These are phyloP conservation scores for Oopsacas minuta DNA, from an alignment of 37 sponge, comb jelly and placozoan genomes.

Conservation along the genomic window DNA sequence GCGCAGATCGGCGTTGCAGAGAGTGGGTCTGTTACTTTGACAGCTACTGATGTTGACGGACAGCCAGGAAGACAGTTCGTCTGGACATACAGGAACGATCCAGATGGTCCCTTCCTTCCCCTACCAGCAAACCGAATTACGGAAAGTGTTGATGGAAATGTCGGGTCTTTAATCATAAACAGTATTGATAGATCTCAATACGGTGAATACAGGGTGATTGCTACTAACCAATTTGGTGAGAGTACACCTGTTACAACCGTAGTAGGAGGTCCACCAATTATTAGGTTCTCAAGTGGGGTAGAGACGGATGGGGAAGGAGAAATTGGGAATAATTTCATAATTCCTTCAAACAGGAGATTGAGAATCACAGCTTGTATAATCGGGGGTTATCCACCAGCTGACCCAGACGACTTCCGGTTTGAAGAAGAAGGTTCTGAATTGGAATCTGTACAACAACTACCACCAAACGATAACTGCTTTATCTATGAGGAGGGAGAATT, in stretches of 20 bases:
- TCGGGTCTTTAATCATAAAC: neutral
- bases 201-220: neutral
- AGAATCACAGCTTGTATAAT: neutral
- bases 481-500: neutral
- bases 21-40: neutral
- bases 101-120: neutral
- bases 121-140: neutral
- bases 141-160: neutral
- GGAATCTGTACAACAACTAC: neutral
- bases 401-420: neutral
- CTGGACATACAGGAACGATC: neutral
- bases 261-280: neutral
- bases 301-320: constrained; percentile 7
- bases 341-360: neutral
- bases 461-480: neutral
- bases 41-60: neutral
- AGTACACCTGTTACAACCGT: neutral
- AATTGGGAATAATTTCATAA: neutral
- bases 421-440: neutral
- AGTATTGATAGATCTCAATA: neutral
- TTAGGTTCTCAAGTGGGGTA: neutral
- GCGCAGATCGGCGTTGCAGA: neutral
- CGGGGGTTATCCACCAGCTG: neutral
- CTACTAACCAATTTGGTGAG: neutral
- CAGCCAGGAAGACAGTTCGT: neutral